Evolutionary conservation across 1,140 invertebrate species (phyloP).

Genomic region (Zaprionus lachaisei): DNA sequence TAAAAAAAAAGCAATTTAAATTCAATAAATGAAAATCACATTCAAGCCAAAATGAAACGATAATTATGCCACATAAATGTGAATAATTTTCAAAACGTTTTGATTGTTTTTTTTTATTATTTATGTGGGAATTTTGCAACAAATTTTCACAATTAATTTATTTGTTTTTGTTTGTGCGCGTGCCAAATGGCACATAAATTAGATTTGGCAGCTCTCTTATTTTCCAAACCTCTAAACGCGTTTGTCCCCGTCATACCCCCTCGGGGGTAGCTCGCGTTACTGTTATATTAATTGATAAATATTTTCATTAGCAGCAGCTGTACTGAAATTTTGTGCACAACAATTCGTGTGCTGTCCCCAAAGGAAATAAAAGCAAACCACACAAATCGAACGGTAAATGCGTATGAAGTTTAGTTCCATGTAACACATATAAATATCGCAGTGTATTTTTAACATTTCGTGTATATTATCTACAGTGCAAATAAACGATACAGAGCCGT

Average conservation of each 20-base stretch:
- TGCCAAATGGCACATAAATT: constrained; percentile 40
- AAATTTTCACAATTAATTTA: constrained; percentile 46
- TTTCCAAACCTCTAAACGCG: not conserved
- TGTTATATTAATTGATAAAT: constrained; percentile 69
- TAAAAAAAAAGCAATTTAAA: not conserved
- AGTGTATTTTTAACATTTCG: not conserved
- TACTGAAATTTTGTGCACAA: not conserved
- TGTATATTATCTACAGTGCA: constrained; percentile 18
- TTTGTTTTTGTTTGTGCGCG: constrained; percentile 29
- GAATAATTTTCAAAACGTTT: constrained; percentile 9
- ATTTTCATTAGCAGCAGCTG: constrained; percentile 50
- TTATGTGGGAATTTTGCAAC: constrained; percentile 6
- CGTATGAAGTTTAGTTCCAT: constrained; percentile 7
- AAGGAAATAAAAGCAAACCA: constrained; percentile 60
- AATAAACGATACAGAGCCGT: constrained; percentile 48
- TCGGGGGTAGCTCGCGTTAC: not conserved
- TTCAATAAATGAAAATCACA: not conserved
- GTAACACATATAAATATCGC: not conserved
- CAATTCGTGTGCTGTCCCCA: constrained; percentile 10
- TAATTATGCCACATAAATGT: constrained; percentile 4
- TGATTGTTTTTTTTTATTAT: constrained; percentile 3
- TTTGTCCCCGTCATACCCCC: not conserved
- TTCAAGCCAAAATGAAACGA: not conserved
- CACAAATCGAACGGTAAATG: constrained; percentile 17
- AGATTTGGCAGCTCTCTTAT: constrained; percentile 22